Evolutionary conservation across 2,888 invertebrate species (phyloP).

Genomic region (Ellobium chinense): DNA sequence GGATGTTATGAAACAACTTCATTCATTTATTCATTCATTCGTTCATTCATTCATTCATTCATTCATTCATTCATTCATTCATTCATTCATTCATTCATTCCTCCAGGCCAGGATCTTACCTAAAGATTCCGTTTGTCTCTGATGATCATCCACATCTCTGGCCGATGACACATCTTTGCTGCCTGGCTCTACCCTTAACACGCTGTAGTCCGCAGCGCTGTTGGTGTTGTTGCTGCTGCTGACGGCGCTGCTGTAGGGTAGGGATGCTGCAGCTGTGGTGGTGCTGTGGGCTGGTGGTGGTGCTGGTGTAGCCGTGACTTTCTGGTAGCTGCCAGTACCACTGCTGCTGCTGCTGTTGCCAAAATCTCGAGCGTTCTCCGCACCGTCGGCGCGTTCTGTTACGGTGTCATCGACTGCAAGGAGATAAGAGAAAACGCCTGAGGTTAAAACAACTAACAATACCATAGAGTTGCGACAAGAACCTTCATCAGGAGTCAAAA

Average conservation of each 20-base stretch:
- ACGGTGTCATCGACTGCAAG: slow-evolving; percentile 16
- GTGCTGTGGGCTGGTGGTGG: slow-evolving; percentile 41
- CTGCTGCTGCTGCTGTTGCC: slow-evolving; percentile 87
- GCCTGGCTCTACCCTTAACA: background rate
- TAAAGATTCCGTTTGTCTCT: background rate
- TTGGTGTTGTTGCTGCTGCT: background rate
- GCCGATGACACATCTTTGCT: background rate
- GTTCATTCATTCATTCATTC: too few relatives aligned
- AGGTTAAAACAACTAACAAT: too few relatives aligned
- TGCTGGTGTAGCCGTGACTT: slow-evolving; percentile 47
- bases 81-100: too few relatives aligned
- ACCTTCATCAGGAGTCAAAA: background rate
- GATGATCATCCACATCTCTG: background rate
- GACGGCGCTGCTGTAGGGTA: background rate
- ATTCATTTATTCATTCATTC: too few relatives aligned
- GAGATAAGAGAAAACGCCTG: background rate
- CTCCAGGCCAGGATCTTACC: slow-evolving; percentile 3
- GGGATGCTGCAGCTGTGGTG: background rate
- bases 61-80: too few relatives aligned
- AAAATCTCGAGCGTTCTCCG: slow-evolving; percentile 18
- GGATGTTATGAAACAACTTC: too few relatives aligned
- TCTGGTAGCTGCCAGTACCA: slow-evolving; percentile 66
- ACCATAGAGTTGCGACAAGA: too few relatives aligned
- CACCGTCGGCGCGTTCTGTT: background rate
- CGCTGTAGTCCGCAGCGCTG: background rate